Conservation (phyloP, 2,888 invertebrate species). For the Sarcophaga rosellei region DNA sequence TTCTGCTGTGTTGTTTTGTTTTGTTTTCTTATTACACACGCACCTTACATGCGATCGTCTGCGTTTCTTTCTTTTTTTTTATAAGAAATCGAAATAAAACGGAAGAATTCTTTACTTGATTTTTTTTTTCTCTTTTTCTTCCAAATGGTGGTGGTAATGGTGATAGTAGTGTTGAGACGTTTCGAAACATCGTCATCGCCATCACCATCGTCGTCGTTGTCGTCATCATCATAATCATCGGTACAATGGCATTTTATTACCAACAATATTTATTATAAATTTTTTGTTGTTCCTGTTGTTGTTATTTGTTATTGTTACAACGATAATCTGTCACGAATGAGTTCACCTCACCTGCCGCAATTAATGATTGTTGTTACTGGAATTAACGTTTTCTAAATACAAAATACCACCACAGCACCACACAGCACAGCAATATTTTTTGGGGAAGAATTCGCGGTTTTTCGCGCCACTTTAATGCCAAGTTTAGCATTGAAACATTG, state of each 20-base stretch:
- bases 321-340: slow-evolving; percentile 69
- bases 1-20: neutral
- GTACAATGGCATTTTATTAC: slow-evolving; percentile 67
- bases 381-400: neutral
- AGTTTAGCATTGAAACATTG: slow-evolving; percentile 23
- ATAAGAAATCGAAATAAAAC: slow-evolving; percentile 51
- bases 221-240: slow-evolving; percentile 35
- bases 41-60: slow-evolving; percentile 66
- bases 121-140: too few species aligned
- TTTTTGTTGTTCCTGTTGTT: slow-evolving; percentile 30
- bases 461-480: slow-evolving; percentile 57
- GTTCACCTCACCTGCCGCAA: slow-evolving; percentile 69
- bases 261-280: slow-evolving; percentile 16
- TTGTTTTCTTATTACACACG: slow-evolving; percentile 34
- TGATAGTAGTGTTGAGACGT: slow-evolving; percentile 36
- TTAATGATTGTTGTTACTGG: slow-evolving; percentile 63
- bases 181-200: slow-evolving; percentile 14
- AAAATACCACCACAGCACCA: neutral
- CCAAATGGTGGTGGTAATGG: neutral
- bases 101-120: slow-evolving; percentile 63
- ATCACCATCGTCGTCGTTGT: slow-evolving; percentile 11
- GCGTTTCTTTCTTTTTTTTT: neutral
- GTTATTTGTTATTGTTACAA: neutral
- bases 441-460: slow-evolving; percentile 67
- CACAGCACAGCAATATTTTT: neutral